Evolutionary conservation across 2,113 vertebrate genomes (phyloP), one percentile per base, ranked within the genome.

Genomic region (Lanius collurio): DNA sequence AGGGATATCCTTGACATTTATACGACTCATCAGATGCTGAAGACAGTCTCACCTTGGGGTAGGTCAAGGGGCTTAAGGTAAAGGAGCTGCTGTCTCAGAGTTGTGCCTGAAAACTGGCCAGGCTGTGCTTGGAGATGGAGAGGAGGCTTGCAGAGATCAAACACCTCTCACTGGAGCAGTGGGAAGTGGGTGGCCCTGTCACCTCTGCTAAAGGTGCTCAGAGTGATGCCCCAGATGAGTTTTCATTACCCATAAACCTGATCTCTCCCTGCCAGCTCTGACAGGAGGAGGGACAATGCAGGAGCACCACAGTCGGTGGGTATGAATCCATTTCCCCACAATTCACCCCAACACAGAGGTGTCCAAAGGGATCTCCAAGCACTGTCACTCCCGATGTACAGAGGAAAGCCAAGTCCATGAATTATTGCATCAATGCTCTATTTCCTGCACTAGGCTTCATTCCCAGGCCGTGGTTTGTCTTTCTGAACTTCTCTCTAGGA

Each of bases 311-410:
- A 28, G 26, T 5, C 4, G 2, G n/a, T 31, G 30, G 13, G 13
- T 41, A 19, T 2, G 1, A 64, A 64, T n/a, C 30, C 10, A 0
- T 68, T 42, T 65, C 44, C 21, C 7, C 2, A 2, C 9, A 37
- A 13, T 35, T 89, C 21, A 49, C 14, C 18, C 35, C 35, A 18
- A 12, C 10, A 27, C 13, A 28, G 2, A 26, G n/a, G 8, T 21
- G 24, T 52, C 37, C 50, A 70, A 47, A 52, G 11, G 21, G 2
- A 21, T 69, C 27, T 78, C 56, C n/a, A 85, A 17, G 10, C 31
- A 30, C 26, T 69, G 74, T 20, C 41, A 33, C 41, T 77, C 64
- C 69, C 74, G 37, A 49, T 21, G 7, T 52, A 11, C 46, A 62
- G 49, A 69, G 21, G 39, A 87, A 84, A 74, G 27, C 7, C 63